Base-by-base conservation (phyloP, 1,140 invertebrate species). In the Pseudomyrmex sp. region DNA sequence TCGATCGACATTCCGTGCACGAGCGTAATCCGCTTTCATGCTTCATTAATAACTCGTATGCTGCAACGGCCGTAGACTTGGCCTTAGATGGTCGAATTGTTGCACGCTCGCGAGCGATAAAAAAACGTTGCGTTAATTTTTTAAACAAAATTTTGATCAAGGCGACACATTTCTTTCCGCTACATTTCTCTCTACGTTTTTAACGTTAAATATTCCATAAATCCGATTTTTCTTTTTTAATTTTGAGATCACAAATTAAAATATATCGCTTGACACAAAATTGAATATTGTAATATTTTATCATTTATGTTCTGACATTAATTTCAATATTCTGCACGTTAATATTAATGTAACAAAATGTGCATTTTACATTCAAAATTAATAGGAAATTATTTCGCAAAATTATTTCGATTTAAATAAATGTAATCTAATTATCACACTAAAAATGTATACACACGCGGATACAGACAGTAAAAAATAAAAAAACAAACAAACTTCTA, bases 321-420 rank as follows among this genome's bases (percentile, higher is more conserved):
- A 46, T 50, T 59, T 46, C 62, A 77, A 68, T 77, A 68, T 77
- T 66, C 46, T 20, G 13, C 26, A 10, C 10, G 46, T 76, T 54
- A 35, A 76, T 54, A 66, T 66, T 54, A 54, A 54, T 54, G 74
- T 54, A 54, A 68, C 20, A 15, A 13, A 18, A 77, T 77, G 54
- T 66, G 66, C 35, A 68, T 66, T 77, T 54, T 26, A 68, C 26
- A 68, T 77, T 77, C n/a, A 52, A 77, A n/a, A 56, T 77, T 66
- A 68, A 77, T 66, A 10, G 62, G n/a, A 77, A 77, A 77, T 76
- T 77, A 66, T 77, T 66, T 66, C n/a, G 20, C 61, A 77, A 77
- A 63, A 35, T 35, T 35, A 35, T 52, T 66, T 77, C 9, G 4
- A 8, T 54, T 76, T 58, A 44, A 44, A 77, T 76, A 76, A 76